Evolutionary conservation across 1,140 invertebrate species (phyloP).

Genomic region (Ectropis grisescens): DNA sequence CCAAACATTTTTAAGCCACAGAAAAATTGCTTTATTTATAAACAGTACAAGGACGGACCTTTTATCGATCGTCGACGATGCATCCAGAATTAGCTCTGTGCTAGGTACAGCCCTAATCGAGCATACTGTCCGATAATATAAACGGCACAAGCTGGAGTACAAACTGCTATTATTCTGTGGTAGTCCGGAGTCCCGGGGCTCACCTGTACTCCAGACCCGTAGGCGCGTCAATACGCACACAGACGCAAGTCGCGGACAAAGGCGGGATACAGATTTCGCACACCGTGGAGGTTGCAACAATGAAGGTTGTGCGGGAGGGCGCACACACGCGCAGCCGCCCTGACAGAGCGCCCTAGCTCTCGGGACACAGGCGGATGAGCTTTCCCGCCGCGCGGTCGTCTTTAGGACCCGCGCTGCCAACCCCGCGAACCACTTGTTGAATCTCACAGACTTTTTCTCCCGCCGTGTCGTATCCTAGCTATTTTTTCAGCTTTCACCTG

Average conservation of each 20-base stretch:
- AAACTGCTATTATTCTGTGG: too few relatives aligned
- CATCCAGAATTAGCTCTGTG: too few relatives aligned
- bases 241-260: slow-evolving; percentile 15
- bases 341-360: slow-evolving; percentile 19
- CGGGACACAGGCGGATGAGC: slow-evolving; percentile 50
- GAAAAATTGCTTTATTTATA: too few relatives aligned
- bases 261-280: slow-evolving; percentile 19
- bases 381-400: slow-evolving; percentile 47
- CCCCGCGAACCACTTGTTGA: slow-evolving; percentile 59
- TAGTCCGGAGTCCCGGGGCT: slow-evolving; percentile 52
- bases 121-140: too few relatives aligned
- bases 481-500: slow-evolving; percentile 30
- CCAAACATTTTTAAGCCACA: too few relatives aligned
- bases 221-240: slow-evolving; percentile 41
- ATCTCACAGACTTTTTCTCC: slow-evolving; percentile 47
- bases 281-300: slow-evolving; percentile 11
- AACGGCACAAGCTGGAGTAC: too few relatives aligned
- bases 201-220: slow-evolving; percentile 49
- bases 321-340: slow-evolving; percentile 22
- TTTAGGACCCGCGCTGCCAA: slow-evolving; percentile 36
- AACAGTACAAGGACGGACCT: too few relatives aligned
- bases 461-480: slow-evolving; percentile 31
- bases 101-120: too few relatives aligned
- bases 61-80: too few relatives aligned
- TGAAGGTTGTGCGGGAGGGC: slow-evolving; percentile 29